phyloP scores from a whole-genome alignment of 2,113 vertebrate species.

The Todiramphus saurophagus region DNA sequence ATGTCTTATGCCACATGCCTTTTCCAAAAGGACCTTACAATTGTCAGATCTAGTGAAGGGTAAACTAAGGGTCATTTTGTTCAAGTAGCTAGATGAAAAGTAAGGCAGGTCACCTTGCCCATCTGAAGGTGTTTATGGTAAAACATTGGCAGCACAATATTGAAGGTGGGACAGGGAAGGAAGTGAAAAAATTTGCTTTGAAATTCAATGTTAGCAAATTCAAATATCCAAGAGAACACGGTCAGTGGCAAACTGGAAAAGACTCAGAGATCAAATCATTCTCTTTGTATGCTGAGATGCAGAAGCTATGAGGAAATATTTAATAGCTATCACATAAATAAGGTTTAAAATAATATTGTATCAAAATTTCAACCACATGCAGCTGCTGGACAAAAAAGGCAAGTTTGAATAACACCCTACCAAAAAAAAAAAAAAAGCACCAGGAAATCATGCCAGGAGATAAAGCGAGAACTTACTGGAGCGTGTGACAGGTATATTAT shows the following conservation, averaged over 20 bases:
- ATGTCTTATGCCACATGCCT: neutral
- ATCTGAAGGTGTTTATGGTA: neutral
- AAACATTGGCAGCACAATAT: neutral
- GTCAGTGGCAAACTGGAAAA: neutral
- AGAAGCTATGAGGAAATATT: neutral
- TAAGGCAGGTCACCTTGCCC: neutral
- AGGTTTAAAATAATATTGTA: neutral
- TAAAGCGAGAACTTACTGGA: neutral
- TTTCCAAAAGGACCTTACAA: neutral
- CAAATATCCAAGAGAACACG: neutral
- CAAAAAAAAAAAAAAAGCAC: neutral
- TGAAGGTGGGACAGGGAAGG: neutral
- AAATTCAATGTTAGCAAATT: neutral
- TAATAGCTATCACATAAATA: neutral
- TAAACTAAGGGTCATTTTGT: neutral
- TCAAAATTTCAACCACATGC: neutral
- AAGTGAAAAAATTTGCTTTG: neutral
- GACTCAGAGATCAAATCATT: neutral
- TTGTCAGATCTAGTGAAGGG: neutral
- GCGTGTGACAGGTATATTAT: neutral
- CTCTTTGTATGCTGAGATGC: neutral
- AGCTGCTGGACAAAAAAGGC: neutral
- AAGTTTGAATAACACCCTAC: neutral
- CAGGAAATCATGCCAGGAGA: neutral
- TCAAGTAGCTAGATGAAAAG: neutral